Base-by-base conservation (phyloP, 1,140 invertebrate genomes). In the Chironomus striatipennis region DNA sequence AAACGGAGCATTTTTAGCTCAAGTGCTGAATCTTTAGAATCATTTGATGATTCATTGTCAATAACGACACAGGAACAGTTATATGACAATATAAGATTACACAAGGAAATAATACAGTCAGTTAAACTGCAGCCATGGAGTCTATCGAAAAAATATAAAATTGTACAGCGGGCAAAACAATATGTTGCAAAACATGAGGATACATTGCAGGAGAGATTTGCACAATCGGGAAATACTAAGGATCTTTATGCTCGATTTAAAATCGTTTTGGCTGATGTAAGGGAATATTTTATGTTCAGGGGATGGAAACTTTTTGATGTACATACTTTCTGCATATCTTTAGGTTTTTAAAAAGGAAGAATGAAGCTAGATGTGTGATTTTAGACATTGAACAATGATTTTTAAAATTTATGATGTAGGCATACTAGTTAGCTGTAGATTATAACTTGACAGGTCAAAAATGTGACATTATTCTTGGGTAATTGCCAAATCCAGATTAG, bases 101-200 rank as follows among this genome's bases (percentile, higher is more conserved):
- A 98, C 82, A 98, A 98, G 81, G 95, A 98, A 82, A 93, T 98
- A 0, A 85, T 98, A 64, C 89, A 90, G 74, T 93, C 90, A 34
- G 90, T 97, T 2, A 93, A 94, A 79, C 88, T 92, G 76, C 95
- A 98, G 79, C 93, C 95, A 3, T 94, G 95, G 90, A 87, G 89
- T 42, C 94, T 98, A 85, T 83, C 90, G 74, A 88, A 92, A 77
- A 97, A 97, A 82, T 83, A 97, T 7, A 90, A 91, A 80, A 85
- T 96, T 10, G 90, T 96, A 7, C 86, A 65, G 21, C 75, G 87
- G 86, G 94, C 95, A 0, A 95, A 96, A 82, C 85, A 86, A 67
- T 97, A 95, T 80, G 90, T 98, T 17, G 90, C 92, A 79, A 87
- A 89, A 74, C 94, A 97, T 80, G 94, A 98, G 82, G 95, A 94